Base-by-base conservation (phyloP, 2,888 invertebrate species). In the Automeris io region DNA sequence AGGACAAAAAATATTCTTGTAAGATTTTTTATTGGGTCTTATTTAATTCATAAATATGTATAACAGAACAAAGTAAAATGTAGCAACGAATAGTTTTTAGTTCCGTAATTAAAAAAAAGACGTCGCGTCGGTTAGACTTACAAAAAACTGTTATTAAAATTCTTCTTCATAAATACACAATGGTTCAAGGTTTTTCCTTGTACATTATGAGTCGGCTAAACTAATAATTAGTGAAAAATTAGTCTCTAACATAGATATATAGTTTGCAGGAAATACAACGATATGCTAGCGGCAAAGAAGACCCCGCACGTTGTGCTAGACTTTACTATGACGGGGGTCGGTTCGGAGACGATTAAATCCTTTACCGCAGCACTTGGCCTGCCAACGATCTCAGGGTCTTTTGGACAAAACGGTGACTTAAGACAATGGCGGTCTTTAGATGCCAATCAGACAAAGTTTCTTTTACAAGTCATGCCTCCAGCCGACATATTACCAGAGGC, bases 381-480 rank as follows among this genome's bases (percentile, higher is more conserved):
- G 48, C 96, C 96, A 0, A 96, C 96, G 1, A 88, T 96, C 32
- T 93, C 93, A 41, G 93, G 93, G 0, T 95, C 95, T 5, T 96
- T 93, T 61, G 96, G 96, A 0, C 94, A 95, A 69, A 90, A 90
- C 26, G 95, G 94, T 0, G 96, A 96, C 75, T 77, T 96, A 33
- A 71, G 93, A 35, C 93, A 94, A 62, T 96, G 96, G 96, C 88
- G 94, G 19, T 89, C 91, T 45, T 77, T 96, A 39, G 89, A 90
- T 37, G 87, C 87, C 0, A 90, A 90, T 39, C 92, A 95, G 61
- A 88, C 90, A 37, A 91, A 91, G 51, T 96, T 93, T 74, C 79
- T 96, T 18, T 80, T 96, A 5, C 96, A 96, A 81, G 88, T 95
- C 25, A 91, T 91, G 82, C 95, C 96, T 0, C 96, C 96, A 0